These are phyloP conservation scores for Clarias magur DNA, from an alignment of 2,113 vertebrate genomes.

Conservation along the genomic window DNA sequence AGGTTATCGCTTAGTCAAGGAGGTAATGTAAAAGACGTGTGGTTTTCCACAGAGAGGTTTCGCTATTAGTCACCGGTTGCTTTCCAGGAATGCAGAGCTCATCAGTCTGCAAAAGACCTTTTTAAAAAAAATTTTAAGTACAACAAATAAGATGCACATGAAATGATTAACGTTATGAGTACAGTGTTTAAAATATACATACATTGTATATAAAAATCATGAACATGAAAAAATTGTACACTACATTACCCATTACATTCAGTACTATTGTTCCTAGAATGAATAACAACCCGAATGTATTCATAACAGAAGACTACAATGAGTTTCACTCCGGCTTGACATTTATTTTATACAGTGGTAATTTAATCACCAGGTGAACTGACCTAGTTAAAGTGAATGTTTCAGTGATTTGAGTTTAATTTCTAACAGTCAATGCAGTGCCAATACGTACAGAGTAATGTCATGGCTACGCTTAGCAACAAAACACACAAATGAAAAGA, in stretches of 20 bases:
- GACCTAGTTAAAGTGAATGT: not conserved
- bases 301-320: not conserved
- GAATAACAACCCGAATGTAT: not conserved
- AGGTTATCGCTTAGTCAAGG: slow-evolving; percentile 27
- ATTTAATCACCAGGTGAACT: not conserved
- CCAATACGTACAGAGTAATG: not conserved
- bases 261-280: not conserved
- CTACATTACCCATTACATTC: not conserved
- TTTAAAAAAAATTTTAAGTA: not conserved
- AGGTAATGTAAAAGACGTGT: not conserved
- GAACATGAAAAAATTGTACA: not conserved
- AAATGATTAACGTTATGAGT: not conserved
- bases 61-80: slow-evolving; percentile 26
- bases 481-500: not conserved
- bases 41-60: slow-evolving; percentile 3
- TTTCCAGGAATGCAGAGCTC: slow-evolving; percentile 29
- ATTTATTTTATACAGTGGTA: not conserved
- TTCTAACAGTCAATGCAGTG: not conserved
- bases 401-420: not conserved
- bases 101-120: not conserved
- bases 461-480: not conserved
- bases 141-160: not conserved
- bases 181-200: not conserved
- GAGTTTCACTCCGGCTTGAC: not conserved
- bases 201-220: not conserved